Evolutionary conservation across 2,797 vertebrate species (phyloP).

Genomic region (Lepilemur ruficaudatus): DNA sequence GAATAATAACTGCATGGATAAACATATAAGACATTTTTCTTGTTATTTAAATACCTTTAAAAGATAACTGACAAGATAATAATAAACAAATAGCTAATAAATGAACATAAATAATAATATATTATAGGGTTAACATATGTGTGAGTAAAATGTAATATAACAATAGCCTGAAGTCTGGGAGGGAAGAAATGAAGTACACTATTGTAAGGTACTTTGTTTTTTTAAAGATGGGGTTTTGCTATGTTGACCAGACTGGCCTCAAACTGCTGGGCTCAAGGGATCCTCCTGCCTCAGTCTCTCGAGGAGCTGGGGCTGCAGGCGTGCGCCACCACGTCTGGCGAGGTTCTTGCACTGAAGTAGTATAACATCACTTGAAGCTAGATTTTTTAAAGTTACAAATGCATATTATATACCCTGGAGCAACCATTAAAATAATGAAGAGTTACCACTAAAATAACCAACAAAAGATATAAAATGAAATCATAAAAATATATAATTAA

Average conservation of each 20-base stretch:
- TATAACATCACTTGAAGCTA: not conserved
- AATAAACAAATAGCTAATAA: not conserved
- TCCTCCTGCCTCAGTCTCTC: not conserved
- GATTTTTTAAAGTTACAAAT: not conserved
- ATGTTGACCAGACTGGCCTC: not conserved
- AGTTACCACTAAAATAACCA: not conserved
- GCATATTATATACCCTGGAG: not conserved
- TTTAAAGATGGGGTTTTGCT: not conserved
- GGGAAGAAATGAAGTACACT: not conserved
- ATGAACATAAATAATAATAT: not conserved
- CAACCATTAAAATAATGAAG: not conserved
- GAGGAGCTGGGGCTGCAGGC: not conserved
- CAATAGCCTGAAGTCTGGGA: not conserved
- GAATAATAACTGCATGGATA: not conserved
- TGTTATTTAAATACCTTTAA: not conserved
- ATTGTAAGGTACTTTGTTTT: not conserved
- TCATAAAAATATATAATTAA: not conserved
- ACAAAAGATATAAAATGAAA: not conserved
- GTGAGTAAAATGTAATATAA: not conserved
- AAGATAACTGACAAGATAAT: not conserved
- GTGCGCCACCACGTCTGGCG: accelerated
- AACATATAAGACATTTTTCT: not conserved
- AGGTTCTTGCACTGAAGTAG: not conserved
- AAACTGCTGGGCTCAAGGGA: not conserved
- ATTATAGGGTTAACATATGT: not conserved